Conservation (phyloP, 2,797 vertebrate genomes). For the Phoeniculus purpureus region DNA sequence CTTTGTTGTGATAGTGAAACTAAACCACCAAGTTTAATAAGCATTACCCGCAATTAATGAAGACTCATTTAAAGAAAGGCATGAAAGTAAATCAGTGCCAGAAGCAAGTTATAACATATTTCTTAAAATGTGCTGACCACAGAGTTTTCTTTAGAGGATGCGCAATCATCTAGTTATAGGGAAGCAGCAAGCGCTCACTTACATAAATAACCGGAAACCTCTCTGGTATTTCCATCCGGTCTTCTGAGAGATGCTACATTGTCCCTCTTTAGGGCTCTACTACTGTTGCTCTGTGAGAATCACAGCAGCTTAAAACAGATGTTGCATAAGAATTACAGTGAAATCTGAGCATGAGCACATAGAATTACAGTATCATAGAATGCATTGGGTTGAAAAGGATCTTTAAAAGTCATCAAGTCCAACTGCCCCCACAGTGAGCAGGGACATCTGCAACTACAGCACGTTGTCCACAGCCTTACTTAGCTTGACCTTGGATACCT, state of each 20-base stretch:
- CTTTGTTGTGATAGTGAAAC: background rate
- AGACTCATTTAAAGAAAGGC: background rate
- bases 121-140: background rate
- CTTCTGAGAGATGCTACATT: background rate
- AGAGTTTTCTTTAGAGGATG: background rate
- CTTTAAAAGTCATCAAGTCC: too few species aligned
- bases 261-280: background rate
- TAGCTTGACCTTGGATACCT: too few species aligned
- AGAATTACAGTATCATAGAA: too few species aligned
- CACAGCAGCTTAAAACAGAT: background rate
- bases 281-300: background rate
- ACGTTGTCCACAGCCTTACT: too few species aligned
- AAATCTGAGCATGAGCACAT: background rate
- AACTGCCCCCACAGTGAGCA: too few species aligned
- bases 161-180: background rate
- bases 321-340: background rate
- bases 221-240: background rate
- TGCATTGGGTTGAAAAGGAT: too few species aligned
- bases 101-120: background rate
- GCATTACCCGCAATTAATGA: background rate
- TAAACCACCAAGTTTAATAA: background rate
- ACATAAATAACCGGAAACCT: background rate
- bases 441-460: too few species aligned
- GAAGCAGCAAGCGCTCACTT: background rate
- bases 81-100: background rate